These are phyloP conservation scores for Microdon myrmicae DNA, from an alignment of 2,888 invertebrate species.

Conservation along the genomic window DNA sequence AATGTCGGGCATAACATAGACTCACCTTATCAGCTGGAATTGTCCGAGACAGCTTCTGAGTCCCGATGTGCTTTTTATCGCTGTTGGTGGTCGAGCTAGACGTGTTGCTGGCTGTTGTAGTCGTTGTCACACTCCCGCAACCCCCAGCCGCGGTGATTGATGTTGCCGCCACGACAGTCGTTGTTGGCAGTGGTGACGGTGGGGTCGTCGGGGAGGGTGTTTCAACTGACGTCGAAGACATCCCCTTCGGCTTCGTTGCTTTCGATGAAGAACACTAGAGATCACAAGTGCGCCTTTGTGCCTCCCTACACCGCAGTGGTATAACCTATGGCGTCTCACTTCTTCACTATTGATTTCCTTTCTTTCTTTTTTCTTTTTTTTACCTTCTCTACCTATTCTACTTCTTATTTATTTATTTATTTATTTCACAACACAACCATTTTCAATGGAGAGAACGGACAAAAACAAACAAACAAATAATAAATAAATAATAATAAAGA, in stretches of 20 bases:
- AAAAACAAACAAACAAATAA: too few relatives aligned
- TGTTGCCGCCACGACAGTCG: conserved; percentile 47
- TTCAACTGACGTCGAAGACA: conserved; percentile 58
- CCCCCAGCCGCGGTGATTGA: conserved; percentile 41
- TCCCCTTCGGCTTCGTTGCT: conserved; percentile 46
- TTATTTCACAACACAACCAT: too few relatives aligned
- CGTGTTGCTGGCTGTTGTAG: conserved; percentile 40
- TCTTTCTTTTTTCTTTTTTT: conserved; percentile 2
- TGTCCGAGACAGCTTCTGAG: conserved; percentile 76
- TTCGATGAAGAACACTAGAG: too few relatives aligned
- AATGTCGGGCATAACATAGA: conserved; percentile 40
- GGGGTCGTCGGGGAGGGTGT: conserved; percentile 58
- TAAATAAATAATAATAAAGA: too few relatives aligned
- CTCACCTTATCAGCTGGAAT: conserved; percentile 86
- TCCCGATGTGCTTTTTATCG: conserved; percentile 51
- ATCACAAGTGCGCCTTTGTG: too few relatives aligned
- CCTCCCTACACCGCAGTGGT: conserved; percentile 5
- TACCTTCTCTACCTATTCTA: conserved; percentile 12
- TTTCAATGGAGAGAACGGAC: neutral
- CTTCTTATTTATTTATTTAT: conserved; percentile 40
- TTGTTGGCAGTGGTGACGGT: conserved; percentile 54
- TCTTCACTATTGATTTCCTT: conserved; percentile 31
- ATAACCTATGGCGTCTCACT: conserved; percentile 4
- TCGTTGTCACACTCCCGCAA: conserved; percentile 50
- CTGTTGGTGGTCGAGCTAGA: conserved; percentile 42